Base-by-base conservation (phyloP, 2,113 vertebrate genomes). In the Anolis carolinensis region DNA sequence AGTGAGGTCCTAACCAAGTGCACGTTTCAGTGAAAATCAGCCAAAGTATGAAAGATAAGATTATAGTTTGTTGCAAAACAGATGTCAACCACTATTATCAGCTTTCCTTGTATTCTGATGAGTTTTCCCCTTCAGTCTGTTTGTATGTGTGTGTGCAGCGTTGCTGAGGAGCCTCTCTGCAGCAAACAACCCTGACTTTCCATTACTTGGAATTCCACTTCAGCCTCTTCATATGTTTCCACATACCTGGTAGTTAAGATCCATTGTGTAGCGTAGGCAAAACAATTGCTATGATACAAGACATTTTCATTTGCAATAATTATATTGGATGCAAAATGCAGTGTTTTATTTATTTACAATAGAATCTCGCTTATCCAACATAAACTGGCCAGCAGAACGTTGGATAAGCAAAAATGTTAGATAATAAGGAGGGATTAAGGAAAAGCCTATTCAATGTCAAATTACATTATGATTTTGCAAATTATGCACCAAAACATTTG, bases 91-190 rank as follows among this genome's bases (percentile, higher is more conserved):
- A 16, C 55, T 59, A 18, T 59, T 18, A 59, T 18, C 55, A 59
- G 55, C 55, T 59, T 52, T 75, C 21, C 4, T 0, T 52, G 13
- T 25, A 75, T 79, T 68, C 16, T 16, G 48, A 39, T 55, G n/a
- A 73, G 3, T 13, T 0, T 7, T 50, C 36, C 48, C 55, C 80
- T 9, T 23, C 67, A 62, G 18, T 67, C 14, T 68, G 50, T 3
- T 34, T 39, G 6, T 20, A 21, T 80, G 10, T n/a, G 10, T 67
- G 50, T 2, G 39, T 39, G 6, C 23, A 27, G 27, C 3, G 2
- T 65, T 89, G n/a, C 89, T 79, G 48, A 13, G 13, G 27, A 79
- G 48, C 91, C 74, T 90, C 74, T 90, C 67, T 7, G 52, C n/a
- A 55, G n/a, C 50, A 62, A 74, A 71, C 44, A 52, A 71, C 20